Conservation (phyloP, 2,797 vertebrate genomes). For the Spinus olivaceus region DNA sequence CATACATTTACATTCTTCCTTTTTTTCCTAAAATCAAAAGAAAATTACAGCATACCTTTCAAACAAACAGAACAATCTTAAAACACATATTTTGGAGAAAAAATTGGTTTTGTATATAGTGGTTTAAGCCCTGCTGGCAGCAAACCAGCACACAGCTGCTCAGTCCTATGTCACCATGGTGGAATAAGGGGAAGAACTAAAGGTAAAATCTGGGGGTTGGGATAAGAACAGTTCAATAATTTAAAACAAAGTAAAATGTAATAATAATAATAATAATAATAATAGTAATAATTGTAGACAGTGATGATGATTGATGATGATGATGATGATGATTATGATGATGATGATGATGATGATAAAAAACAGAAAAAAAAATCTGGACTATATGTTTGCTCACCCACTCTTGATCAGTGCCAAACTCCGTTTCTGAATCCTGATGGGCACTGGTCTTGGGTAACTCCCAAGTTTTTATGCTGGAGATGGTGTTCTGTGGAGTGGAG, state of each 20-base stretch:
- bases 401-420: neutral
- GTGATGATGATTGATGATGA: neutral
- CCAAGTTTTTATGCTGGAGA: neutral
- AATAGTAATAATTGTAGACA: neutral
- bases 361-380: neutral
- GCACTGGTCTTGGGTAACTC: rapidly evolving
- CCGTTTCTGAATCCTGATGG: neutral
- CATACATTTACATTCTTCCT: neutral
- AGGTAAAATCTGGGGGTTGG: neutral
- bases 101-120: neutral
- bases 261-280: neutral
- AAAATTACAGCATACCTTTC: neutral
- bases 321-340: neutral
- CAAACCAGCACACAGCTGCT: neutral
- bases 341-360: neutral
- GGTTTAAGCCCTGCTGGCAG: neutral
- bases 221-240: neutral
- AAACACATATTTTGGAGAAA: neutral
- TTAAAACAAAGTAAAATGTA: neutral
- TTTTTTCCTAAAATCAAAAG: neutral
- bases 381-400: neutral
- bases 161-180: neutral
- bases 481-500: neutral
- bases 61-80: neutral
- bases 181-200: neutral